A percentile compares a stretch with the other conserved stretches of the same genome.
Evolutionary conservation across 2,113 vertebrate species (phyloP).

Genomic region (Phylloscopus trochiloides): DNA sequence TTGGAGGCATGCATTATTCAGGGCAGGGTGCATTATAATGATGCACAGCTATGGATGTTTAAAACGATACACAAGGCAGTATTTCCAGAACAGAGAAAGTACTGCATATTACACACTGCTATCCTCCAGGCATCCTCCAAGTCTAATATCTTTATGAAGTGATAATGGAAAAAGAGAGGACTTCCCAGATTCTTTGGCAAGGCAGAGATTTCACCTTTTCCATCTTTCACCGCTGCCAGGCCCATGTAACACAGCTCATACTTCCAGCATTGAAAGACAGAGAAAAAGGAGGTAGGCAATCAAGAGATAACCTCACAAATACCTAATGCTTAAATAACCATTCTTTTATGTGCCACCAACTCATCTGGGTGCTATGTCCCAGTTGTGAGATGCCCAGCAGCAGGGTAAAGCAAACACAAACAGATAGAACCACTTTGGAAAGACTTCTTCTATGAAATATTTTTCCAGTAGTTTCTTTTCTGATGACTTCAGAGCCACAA

Average conservation of each 20-base stretch:
- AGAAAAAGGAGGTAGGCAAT: background rate
- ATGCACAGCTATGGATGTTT: constrained; percentile 41
- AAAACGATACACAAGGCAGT: background rate
- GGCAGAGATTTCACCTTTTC: constrained; percentile 11
- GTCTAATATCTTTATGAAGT: background rate
- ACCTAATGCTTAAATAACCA: background rate
- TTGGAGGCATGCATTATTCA: constrained; percentile 68
- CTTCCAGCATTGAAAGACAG: background rate
- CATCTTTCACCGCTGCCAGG: background rate
- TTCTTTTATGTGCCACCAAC: background rate
- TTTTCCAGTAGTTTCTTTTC: background rate
- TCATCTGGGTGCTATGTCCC: background rate
- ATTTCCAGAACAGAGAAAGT: background rate
- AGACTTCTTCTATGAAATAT: background rate
- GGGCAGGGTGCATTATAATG: constrained; percentile 39
- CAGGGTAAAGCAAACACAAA: background rate
- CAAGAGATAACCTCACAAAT: background rate
- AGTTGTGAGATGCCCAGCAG: background rate
- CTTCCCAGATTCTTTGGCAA: background rate
- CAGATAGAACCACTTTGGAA: background rate
- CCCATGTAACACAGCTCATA: background rate
- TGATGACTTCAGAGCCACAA: background rate
- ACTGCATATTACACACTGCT: background rate
- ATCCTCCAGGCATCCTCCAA: background rate
- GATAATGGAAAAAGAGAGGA: background rate